phyloP scores from a whole-genome alignment of 1,140 invertebrate genomes.

The Diabrotica virgifera region DNA sequence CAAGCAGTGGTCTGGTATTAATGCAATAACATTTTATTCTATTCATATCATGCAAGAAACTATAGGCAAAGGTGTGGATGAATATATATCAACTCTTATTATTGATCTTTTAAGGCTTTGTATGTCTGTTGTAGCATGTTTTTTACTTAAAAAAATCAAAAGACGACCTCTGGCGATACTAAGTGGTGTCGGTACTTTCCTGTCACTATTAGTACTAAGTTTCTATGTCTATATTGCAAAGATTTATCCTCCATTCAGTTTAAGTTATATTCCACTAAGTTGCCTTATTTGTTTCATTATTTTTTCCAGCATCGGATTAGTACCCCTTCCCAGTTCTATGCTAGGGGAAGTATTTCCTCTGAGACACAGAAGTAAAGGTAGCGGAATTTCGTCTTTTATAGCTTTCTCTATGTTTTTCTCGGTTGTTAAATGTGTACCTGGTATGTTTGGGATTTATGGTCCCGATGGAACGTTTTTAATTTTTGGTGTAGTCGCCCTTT shows the following conservation, averaged over 20 bases:
- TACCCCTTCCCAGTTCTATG: conserved; percentile 68
- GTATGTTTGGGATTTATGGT: conserved; percentile 57
- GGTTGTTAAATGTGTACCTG: conserved; percentile 68
- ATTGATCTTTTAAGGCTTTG: conserved; percentile 66
- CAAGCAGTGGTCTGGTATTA: conserved; percentile 62
- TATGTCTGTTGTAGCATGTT: conserved; percentile 56
- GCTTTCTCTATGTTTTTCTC: conserved; percentile 67
- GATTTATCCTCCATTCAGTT: neutral
- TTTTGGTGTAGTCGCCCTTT: conserved; percentile 62
- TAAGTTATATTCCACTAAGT: conserved; percentile 46
- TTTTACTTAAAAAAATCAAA: conserved; percentile 57
- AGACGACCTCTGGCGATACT: conserved; percentile 56
- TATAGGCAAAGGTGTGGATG: conserved; percentile 52
- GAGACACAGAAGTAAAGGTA: conserved; percentile 56
- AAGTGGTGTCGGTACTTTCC: conserved; percentile 55
- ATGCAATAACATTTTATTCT: conserved; percentile 72
- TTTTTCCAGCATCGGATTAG: conserved; percentile 57
- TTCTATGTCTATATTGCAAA: conserved; percentile 31
- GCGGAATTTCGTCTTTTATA: conserved; percentile 61
- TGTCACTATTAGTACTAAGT: conserved; percentile 54
- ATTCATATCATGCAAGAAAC: conserved; percentile 60
- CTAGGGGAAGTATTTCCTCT: conserved; percentile 63
- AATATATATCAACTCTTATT: conserved; percentile 60
- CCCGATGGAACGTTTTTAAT: conserved; percentile 62
- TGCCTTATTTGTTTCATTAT: conserved; percentile 57